Evolutionary conservation across 2,888 invertebrate species (phyloP).

Genomic region (Dugesia japonica): DNA sequence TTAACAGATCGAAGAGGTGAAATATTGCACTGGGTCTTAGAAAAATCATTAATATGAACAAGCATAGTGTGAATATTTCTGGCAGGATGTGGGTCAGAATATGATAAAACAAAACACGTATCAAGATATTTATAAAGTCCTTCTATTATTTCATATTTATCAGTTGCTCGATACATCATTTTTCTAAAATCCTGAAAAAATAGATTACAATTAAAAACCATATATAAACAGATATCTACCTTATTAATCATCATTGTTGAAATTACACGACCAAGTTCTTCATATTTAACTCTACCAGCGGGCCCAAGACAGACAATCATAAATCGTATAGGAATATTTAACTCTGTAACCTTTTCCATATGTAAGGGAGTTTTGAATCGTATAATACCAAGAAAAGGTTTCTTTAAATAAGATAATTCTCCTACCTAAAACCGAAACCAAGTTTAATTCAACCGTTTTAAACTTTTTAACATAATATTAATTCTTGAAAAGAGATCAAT

Average conservation of each 20-base stretch:
- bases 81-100: not conserved
- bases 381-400: not conserved
- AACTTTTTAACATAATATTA: too few species aligned
- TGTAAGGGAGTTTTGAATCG: not conserved
- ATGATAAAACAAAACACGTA: not conserved
- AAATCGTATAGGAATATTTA: not conserved
- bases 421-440: not conserved
- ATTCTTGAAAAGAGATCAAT: too few species aligned
- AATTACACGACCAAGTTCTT: not conserved
- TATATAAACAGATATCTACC: not conserved
- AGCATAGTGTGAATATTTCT: not conserved
- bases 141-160: conserved; percentile 12
- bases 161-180: not conserved
- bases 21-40: not conserved
- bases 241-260: conserved; percentile 1
- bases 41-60: not conserved
- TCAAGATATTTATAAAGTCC: not conserved
- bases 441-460: too few species aligned
- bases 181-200: not conserved
- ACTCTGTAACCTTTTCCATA: not conserved
- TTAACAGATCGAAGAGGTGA: not conserved
- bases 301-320: conserved; percentile 1
- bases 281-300: not conserved
- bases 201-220: not conserved
- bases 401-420: not conserved